Conservation (phyloP, 2,113 vertebrate genomes). For the Passer montanus region DNA sequence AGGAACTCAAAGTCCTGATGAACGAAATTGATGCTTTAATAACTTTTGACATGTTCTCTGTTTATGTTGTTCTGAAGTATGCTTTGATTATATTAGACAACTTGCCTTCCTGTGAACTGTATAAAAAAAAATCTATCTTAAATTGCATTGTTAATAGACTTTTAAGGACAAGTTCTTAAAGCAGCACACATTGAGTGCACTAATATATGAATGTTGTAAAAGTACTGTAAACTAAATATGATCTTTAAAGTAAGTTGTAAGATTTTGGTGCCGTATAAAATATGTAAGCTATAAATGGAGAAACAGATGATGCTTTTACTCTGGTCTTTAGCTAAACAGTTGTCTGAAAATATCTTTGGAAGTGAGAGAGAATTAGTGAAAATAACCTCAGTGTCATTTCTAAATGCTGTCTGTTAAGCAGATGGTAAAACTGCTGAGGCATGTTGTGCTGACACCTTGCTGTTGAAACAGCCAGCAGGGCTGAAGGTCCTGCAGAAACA, state of each 20-base stretch:
- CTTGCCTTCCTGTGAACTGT: background rate
- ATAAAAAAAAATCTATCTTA: background rate
- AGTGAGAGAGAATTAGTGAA: background rate
- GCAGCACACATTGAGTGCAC: background rate
- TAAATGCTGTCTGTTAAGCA: background rate
- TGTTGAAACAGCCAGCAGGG: background rate
- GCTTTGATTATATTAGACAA: background rate
- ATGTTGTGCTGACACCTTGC: constrained; percentile 21
- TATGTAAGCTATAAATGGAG: background rate
- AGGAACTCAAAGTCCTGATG: background rate
- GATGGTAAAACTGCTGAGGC: constrained; percentile 46
- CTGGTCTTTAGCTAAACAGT: background rate
- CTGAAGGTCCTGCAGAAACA: background rate
- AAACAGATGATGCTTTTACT: background rate
- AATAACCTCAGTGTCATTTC: background rate
- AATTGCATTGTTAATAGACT: background rate
- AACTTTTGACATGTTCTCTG: background rate
- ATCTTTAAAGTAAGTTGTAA: background rate
- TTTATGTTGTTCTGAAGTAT: background rate
- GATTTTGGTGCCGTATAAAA: background rate
- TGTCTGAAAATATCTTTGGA: constrained; percentile 6
- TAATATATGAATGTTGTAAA: background rate
- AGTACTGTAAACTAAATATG: background rate
- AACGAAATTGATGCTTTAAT: background rate
- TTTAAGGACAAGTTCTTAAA: background rate